These are phyloP conservation scores for Maniola jurtina DNA, from an alignment of 1,140 invertebrate genomes.

Conservation along the genomic window DNA sequence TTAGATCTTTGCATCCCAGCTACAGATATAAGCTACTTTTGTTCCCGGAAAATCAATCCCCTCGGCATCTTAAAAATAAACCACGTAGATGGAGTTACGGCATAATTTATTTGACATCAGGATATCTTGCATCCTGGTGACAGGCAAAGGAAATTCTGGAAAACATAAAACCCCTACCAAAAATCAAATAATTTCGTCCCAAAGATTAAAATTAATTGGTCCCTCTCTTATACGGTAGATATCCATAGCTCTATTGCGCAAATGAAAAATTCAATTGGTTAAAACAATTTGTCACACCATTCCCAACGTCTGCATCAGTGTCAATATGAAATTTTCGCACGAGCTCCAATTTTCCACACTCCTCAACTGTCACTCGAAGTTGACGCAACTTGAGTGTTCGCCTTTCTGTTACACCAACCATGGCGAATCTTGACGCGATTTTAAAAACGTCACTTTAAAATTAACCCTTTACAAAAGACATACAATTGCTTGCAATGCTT, in stretches of 20 bases:
- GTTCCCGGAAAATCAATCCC: too few relatives aligned
- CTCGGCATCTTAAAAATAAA: too few relatives aligned
- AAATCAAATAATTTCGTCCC: too few relatives aligned
- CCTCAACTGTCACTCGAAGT: slow-evolving; percentile 65
- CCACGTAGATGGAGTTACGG: too few relatives aligned
- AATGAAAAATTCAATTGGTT: slow-evolving; percentile 11
- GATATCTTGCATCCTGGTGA: too few relatives aligned
- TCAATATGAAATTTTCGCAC: slow-evolving; percentile 64
- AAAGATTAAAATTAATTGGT: too few relatives aligned
- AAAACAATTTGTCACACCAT: slow-evolving; percentile 43
- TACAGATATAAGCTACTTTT: too few relatives aligned
- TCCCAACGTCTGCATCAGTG: slow-evolving; percentile 36
- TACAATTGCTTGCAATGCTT: slow-evolving; percentile 22
- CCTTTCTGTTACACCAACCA: slow-evolving; percentile 51
- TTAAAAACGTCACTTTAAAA: slow-evolving; percentile 66
- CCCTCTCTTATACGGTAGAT: too few relatives aligned
- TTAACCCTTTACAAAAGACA: slow-evolving; percentile 55
- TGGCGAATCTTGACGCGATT: slow-evolving; percentile 62
- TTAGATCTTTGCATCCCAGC: too few relatives aligned
- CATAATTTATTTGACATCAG: too few relatives aligned
- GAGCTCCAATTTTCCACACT: slow-evolving; percentile 59
- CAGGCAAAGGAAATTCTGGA: too few relatives aligned
- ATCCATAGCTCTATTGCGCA: background rate
- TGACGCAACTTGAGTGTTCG: slow-evolving; percentile 58
- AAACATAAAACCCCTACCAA: too few relatives aligned